A percentile compares a stretch with the other conserved stretches of the same genome.
Evolutionary conservation across 2,888 invertebrate genomes (phyloP).

Genomic region (Caradrina clavipalpis): DNA sequence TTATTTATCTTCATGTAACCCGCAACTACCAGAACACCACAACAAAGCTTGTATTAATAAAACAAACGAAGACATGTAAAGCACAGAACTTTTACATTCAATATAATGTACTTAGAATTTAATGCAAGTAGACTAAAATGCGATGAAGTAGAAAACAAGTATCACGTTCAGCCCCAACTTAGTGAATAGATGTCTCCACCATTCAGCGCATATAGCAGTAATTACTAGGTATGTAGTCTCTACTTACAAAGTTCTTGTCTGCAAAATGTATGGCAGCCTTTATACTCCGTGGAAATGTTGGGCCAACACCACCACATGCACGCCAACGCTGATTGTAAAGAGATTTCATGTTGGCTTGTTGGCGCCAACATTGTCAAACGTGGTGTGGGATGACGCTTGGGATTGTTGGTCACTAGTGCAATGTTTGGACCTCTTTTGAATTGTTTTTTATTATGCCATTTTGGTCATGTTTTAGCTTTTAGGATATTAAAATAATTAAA

Average conservation of each 20-base stretch:
- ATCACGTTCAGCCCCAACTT: conserved; percentile 17
- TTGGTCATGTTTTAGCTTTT: too few relatives aligned
- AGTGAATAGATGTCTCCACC: conserved; percentile 29
- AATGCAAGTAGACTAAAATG: conserved; percentile 8
- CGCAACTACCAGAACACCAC: too few relatives aligned
- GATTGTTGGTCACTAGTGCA: not conserved
- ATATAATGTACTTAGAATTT: conserved; percentile 13
- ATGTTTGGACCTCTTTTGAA: not conserved
- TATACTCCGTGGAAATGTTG: conserved; percentile 39
- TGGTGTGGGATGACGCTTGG: not conserved
- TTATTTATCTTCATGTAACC: too few relatives aligned
- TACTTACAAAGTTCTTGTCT: conserved; percentile 37
- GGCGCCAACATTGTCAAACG: conserved; percentile 7
- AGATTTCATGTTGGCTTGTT: conserved; percentile 23
- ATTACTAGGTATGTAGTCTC: conserved; percentile 40
- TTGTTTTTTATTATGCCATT: too few relatives aligned
- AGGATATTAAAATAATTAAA: too few relatives aligned
- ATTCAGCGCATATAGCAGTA: conserved; percentile 47
- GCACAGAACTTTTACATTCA: not conserved
- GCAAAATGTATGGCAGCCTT: conserved; percentile 34
- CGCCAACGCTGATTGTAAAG: conserved; percentile 21
- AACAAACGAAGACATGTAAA: not conserved
- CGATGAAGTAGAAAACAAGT: conserved; percentile 22
- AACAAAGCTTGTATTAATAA: not conserved
- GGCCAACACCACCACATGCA: conserved; percentile 32